phyloP scores from a whole-genome alignment of 1,140 invertebrate genomes.

The Drosophila grimshawi region DNA sequence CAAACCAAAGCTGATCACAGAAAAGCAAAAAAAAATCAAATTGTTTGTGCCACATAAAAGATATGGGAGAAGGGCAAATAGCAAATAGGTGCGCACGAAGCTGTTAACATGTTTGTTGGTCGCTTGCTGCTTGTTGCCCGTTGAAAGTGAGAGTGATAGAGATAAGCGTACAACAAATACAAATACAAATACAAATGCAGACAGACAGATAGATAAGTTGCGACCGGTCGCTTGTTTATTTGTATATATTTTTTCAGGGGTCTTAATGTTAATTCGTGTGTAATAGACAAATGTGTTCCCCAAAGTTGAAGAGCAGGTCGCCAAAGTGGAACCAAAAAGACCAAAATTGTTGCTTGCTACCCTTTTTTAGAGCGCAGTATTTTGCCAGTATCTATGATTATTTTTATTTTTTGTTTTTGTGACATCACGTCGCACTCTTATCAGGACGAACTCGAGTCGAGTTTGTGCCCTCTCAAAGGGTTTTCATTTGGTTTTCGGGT shows the following conservation, averaged over 20 bases:
- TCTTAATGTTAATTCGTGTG: constrained; percentile 73
- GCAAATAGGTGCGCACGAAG: constrained; percentile 48
- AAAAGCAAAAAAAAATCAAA: constrained; percentile 34
- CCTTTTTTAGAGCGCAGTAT: constrained; percentile 13
- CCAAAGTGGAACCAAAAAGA: constrained; percentile 21
- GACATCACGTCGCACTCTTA: constrained; percentile 57
- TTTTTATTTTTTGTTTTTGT: constrained; percentile 22
- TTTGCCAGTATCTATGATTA: constrained; percentile 2
- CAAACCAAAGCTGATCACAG: constrained; percentile 31
- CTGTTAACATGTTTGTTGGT: constrained; percentile 65
- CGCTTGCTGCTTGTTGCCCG: background rate
- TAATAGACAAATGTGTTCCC: constrained; percentile 73
- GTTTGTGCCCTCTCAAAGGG: constrained; percentile 42
- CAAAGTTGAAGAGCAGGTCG: constrained; percentile 1
- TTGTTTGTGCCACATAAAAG: constrained; percentile 22
- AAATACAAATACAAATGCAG: constrained; percentile 33
- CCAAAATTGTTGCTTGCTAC: constrained; percentile 15
- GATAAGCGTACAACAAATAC: constrained; percentile 10
- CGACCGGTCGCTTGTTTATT: constrained; percentile 49
- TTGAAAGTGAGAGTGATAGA: constrained; percentile 18
- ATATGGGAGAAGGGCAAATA: constrained; percentile 46
- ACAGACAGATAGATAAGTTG: constrained; percentile 40
- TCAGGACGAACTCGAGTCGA: constrained; percentile 26
- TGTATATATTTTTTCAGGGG: constrained; percentile 24
- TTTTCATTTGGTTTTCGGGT: constrained; percentile 24